Base-by-base conservation (phyloP, 2,113 vertebrate genomes). In the Pelusios castaneus region DNA sequence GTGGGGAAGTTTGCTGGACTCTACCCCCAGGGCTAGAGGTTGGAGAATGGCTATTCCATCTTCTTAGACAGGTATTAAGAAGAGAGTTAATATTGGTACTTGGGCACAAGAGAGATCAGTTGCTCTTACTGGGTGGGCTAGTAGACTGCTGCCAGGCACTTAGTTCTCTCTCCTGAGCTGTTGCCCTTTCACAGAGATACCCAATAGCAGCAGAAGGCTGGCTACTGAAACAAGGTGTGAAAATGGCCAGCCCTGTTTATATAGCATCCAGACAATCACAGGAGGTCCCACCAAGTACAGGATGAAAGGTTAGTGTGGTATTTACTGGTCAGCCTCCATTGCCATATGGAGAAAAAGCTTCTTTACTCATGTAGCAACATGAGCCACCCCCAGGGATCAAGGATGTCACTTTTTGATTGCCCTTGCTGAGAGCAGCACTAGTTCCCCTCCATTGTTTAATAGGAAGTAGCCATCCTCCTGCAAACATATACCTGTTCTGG, bases 241-340 rank as follows among this genome's bases (percentile, higher is more conserved):
- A 38, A 38, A 75, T 25, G 41, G 47, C 47, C 47, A 49, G 47
- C 47, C 49, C 49, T 12, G 49, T 49, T 49, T 13, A 49, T 49
- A 49, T 10, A 49, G 49, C 6, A 49, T 49, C 60, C 60, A 73
- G 31, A 4, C 34, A 8, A 19, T 19, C 34, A 38, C 19, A 38
- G 38, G 21, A 70, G 67, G 34, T 5, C 21, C 67, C 21, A 22
- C 8, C 21, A 38, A 19, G 10, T 19, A 73, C 9, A 73, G 67
- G 84, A 25, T 85, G 90, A 82, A 82, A 90, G 38, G 43, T 73
- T 76, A 92, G 21, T 54, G 29, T 79, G 54, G 85, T 92, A 93
- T 47, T 52, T 67, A 19, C 34, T 76, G 51, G 75, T 92, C 25
- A 21, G 43, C 83, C 80, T 83, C 84, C 29, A 52, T 70, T 55